Base-by-base conservation (phyloP, 2,888 invertebrate species). In the Plagodis dolabraria region DNA sequence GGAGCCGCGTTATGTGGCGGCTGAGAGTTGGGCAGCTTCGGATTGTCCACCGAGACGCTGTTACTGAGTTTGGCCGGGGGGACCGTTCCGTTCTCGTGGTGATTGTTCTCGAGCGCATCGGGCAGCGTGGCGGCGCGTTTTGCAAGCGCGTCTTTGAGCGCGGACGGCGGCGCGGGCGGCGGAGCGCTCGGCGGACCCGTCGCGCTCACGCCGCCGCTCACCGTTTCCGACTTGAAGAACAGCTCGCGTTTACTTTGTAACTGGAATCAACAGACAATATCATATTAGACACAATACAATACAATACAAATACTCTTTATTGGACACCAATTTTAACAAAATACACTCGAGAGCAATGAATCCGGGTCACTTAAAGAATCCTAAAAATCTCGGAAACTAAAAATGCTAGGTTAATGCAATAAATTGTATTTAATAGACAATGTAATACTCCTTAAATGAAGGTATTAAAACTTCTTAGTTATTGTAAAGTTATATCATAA, bases 241-340 rank as follows among this genome's bases (percentile, higher is more conserved):
- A 97, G 94, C 93, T 97, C 97, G 76, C 97, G 95, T 93, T 97
- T 97, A 85, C 95, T 95, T 92, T 96, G 96, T 86, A 96, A 94
- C 95, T 96, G 94, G 12, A 94, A 53, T 35, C 34, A 38, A 47
- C 7, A 45, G n/a, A 49, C 5, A 43, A 43, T 12, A 42, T 9
- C 38, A 38, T 9, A 38, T 38, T 38, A 38, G 38, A 38, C 9
- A 38, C 8, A n/a, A n/a, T n/a, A n/a, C n/a, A n/a, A n/a, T n/a
- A n/a, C n/a, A n/a, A n/a, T n/a, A n/a, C n/a, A n/a, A n/a, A n/a
- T n/a, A n/a, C n/a, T n/a, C n/a, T n/a, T n/a, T n/a, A n/a, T n/a
- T n/a, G n/a, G n/a, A n/a, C n/a, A n/a, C n/a, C n/a, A n/a, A n/a
- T n/a, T n/a, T n/a, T n/a, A n/a, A n/a, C n/a, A n/a, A n/a, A n/a